Evolutionary conservation across 2,888 invertebrate genomes (phyloP).

Genomic region (Cantharis flavilabris): DNA sequence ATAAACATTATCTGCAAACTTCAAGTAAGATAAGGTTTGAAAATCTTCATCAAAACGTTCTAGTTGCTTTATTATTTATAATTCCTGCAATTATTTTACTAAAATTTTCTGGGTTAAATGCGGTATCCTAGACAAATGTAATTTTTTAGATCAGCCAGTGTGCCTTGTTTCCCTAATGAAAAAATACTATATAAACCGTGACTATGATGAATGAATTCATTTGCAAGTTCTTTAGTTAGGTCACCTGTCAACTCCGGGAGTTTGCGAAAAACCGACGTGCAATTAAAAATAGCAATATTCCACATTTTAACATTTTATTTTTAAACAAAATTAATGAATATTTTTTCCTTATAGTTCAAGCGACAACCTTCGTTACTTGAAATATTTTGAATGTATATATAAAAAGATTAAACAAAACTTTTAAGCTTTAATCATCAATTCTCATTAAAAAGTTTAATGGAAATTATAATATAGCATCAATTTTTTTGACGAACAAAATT

Average conservation of each 20-base stretch:
- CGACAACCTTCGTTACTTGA: neutral
- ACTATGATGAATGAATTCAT: neutral
- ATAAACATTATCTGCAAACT: neutral
- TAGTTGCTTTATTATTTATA: neutral
- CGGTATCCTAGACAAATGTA: neutral
- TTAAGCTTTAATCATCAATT: neutral
- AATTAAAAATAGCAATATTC: neutral
- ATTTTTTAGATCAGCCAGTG: neutral
- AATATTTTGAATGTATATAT: neutral
- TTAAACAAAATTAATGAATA: neutral
- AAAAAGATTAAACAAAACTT: neutral
- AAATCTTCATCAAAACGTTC: neutral
- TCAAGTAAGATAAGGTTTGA: too few species aligned
- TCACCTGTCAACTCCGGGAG: neutral
- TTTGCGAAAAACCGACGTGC: neutral
- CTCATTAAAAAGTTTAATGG: neutral
- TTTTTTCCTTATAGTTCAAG: neutral
- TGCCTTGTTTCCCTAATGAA: neutral
- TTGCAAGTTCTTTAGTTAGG: neutral
- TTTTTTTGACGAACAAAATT: neutral
- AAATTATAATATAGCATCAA: neutral
- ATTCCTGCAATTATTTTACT: neutral
- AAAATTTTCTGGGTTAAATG: neutral
- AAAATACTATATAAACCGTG: neutral
- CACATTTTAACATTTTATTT: neutral